Conservation (phyloP, 2,888 invertebrate species). For the Lacanobia wlatinum region DNA sequence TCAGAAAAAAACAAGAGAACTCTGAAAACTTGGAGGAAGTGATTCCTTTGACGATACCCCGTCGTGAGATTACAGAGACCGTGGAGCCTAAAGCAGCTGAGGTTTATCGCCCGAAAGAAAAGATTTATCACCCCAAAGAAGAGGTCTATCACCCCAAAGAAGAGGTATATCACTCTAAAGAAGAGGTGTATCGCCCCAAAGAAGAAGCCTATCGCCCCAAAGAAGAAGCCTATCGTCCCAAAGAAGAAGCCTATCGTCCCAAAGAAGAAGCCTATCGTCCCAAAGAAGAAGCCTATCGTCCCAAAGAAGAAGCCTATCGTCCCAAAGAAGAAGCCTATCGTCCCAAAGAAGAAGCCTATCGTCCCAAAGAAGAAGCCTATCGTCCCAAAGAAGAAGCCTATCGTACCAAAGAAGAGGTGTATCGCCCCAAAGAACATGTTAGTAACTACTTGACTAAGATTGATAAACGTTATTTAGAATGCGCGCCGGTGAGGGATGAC, state of each 20-base stretch:
- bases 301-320: constrained; percentile 14
- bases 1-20: constrained; percentile 42
- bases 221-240: constrained; percentile 13
- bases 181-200: not conserved
- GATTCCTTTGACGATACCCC: constrained; percentile 42
- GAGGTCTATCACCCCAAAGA: constrained; percentile 26
- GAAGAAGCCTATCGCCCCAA: constrained; percentile 15
- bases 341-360: constrained; percentile 17
- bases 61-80: constrained; percentile 24
- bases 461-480: not conserved
- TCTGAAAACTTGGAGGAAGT: constrained; percentile 53
- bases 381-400: constrained; percentile 2
- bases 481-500: no score
- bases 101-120: constrained; percentile 17
- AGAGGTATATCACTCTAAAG: constrained; percentile 9
- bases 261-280: constrained; percentile 15
- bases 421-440: constrained; percentile 16
- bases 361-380: constrained; percentile 4
- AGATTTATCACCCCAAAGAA: constrained; percentile 14
- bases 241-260: constrained; percentile 16
- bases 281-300: constrained; percentile 24
- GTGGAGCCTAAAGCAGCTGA: constrained; percentile 3
- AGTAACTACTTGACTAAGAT: constrained; percentile 1
- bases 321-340: constrained; percentile 22
- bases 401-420: constrained; percentile 12